Percentiles rank a stretch among this genome's conserved stretches.
These are phyloP conservation scores for Prenolepis imparis DNA, from an alignment of 2,888 invertebrate species.

Conservation along the genomic window DNA sequence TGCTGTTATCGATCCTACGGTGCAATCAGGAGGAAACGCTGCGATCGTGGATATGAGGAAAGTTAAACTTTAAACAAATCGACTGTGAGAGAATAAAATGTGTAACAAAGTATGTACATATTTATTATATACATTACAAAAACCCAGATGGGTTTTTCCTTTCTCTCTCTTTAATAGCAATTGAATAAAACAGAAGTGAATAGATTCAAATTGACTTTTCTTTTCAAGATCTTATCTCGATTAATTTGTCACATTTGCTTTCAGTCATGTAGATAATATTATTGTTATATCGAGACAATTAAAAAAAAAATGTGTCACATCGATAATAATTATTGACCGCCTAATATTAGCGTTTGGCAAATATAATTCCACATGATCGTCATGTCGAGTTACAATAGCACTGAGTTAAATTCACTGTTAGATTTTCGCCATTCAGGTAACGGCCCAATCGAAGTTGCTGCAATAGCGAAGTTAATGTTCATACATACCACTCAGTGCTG, in stretches of 20 bases:
- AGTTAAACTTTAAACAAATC: background rate
- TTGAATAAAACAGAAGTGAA: background rate
- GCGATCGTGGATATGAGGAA: background rate
- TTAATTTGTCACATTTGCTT: constrained; percentile 20
- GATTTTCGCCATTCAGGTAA: constrained; percentile 33
- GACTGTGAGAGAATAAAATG: background rate
- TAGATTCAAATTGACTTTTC: background rate
- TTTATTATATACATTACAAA: background rate
- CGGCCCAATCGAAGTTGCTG: constrained; percentile 33
- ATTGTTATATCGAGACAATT: background rate
- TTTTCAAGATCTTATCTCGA: background rate
- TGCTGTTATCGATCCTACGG: constrained; percentile 38
- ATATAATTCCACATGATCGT: background rate
- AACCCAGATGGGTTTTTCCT: background rate
- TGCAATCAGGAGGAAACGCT: background rate
- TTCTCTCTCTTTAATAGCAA: background rate
- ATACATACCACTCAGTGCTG: constrained; percentile 24
- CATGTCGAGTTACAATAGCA: constrained; percentile 7
- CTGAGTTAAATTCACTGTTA: constrained; percentile 38
- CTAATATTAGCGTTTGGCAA: constrained; percentile 27
- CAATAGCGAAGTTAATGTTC: constrained; percentile 38
- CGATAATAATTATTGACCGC: constrained; percentile 13
- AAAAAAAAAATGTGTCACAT: background rate
- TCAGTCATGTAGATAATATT: background rate
- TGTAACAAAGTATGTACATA: background rate